These are phyloP conservation scores for Scomberomorus guttatus DNA, from an alignment of 2,797 vertebrate species.

Conservation along the genomic window DNA sequence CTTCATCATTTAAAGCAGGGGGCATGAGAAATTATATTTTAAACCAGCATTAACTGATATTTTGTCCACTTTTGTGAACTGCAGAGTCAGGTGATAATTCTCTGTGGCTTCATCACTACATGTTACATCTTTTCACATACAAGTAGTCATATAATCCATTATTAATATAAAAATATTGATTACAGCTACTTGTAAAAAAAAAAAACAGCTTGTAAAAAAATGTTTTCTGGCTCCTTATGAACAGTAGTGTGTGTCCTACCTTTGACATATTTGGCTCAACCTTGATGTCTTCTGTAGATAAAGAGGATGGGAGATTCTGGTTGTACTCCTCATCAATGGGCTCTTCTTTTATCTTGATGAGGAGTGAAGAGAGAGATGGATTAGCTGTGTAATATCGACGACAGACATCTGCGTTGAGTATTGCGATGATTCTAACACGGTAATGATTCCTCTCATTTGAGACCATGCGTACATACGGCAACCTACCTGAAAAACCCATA, in stretches of 20 bases:
- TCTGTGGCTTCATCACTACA: no score
- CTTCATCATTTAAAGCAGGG: not conserved
- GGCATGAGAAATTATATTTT: no score
- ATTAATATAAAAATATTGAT: no score
- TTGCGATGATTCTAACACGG: not conserved
- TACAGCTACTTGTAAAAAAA: no score
- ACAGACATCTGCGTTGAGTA: not conserved
- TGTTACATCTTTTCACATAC: no score
- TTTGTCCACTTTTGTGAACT: no score
- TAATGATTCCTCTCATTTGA: no score
- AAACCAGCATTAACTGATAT: no score
- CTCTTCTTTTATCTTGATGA: conserved; percentile 94
- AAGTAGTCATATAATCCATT: no score
- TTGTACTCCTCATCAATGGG: conserved; percentile 93
- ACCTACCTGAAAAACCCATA: no score
- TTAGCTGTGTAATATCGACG: conserved; percentile 67
- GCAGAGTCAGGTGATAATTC: no score
- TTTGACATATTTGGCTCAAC: conserved; percentile 89
- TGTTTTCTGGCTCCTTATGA: not conserved
- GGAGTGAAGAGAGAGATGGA: conserved; percentile 70
- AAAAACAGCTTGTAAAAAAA: not conserved
- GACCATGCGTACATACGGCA: no score
- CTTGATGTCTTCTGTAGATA: conserved; percentile 83
- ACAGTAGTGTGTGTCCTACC: conserved; percentile 77
- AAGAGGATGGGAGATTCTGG: conserved; percentile 84